These are phyloP conservation scores for Ptychochromis oligacanthus DNA, from an alignment of 2,113 vertebrate genomes.

Conservation along the genomic window DNA sequence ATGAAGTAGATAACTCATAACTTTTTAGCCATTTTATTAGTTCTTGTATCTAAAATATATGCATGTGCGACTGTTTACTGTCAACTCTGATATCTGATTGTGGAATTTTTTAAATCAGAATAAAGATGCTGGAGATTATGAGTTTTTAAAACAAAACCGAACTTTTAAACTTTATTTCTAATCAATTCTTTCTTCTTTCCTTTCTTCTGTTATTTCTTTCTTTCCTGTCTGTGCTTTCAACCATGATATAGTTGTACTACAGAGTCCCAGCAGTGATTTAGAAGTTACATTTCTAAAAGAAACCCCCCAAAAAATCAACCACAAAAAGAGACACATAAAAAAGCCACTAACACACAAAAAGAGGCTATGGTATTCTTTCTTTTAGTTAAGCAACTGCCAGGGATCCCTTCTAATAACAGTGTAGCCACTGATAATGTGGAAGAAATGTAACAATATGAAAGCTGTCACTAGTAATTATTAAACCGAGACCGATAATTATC, in stretches of 20 bases:
- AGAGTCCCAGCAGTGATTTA: neutral
- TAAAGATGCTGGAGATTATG: neutral
- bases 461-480: neutral
- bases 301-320: neutral
- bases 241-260: neutral
- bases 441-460: neutral
- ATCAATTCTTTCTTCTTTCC: neutral
- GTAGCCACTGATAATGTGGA: neutral
- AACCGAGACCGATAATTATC: neutral
- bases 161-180: neutral
- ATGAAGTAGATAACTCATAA: too few relatives aligned
- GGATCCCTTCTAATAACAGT: neutral
- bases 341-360: neutral
- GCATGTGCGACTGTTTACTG: too few relatives aligned
- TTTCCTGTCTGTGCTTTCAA: neutral
- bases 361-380: neutral
- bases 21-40: too few relatives aligned
- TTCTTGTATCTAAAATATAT: too few relatives aligned
- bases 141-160: neutral
- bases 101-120: neutral
- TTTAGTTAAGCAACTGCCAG: neutral
- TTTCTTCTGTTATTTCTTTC: neutral
- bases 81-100: too few relatives aligned
- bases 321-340: neutral
- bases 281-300: neutral